Evolutionary conservation across 2,113 vertebrate genomes (phyloP), one percentile per base, ranked within the genome.

Genomic region (Pristiophorus japonicus): DNA sequence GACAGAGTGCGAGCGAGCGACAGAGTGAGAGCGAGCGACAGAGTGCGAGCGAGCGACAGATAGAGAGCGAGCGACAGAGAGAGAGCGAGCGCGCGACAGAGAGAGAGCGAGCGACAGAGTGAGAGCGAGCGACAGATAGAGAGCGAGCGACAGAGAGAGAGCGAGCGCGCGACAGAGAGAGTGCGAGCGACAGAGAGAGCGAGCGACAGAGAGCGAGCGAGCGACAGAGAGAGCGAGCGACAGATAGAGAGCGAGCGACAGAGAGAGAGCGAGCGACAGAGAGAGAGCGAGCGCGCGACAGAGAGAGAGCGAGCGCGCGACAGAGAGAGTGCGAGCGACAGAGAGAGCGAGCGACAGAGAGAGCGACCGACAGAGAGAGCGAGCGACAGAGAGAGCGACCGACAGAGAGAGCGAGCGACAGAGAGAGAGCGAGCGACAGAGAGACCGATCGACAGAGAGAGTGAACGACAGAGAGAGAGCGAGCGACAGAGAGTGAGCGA

Each of bases 131-230:
- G n/a, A n/a, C n/a, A n/a, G 27, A 38, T 24, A 88, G 30, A 73
- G 63, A 51, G 51, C 27, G 70, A 92, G 85, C 30, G 5, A n/a
- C n/a, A 70, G 27, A 12, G 66, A 12, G 66, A 1, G 30, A 67
- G 3, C 24, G 18, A 24, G 22, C 24, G 66, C 4, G 66, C 0
- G 20, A 27, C 20, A 6, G 0, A 24, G 66, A 70, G 66, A 20
- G 20, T 6, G 20, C 1, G 12, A 4, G n/a, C 30, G 67, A 96
- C 20, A 22, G 96, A 95, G 87, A 1, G 45, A 96, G 95, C 11
- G 0, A 8, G 93, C 7, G 65, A 55, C 42, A 66, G 66, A 47
- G 4, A 96, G 96, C 97, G 97, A 97, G 97, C 97, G 97, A 97
- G 97, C 97, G 97, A 97, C 96, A 87, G 96, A 91, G 85, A 84